Evolutionary conservation across 1,140 invertebrate genomes (phyloP), one percentile per base, ranked within the genome.

Genomic region (Drosophila insularis): DNA sequence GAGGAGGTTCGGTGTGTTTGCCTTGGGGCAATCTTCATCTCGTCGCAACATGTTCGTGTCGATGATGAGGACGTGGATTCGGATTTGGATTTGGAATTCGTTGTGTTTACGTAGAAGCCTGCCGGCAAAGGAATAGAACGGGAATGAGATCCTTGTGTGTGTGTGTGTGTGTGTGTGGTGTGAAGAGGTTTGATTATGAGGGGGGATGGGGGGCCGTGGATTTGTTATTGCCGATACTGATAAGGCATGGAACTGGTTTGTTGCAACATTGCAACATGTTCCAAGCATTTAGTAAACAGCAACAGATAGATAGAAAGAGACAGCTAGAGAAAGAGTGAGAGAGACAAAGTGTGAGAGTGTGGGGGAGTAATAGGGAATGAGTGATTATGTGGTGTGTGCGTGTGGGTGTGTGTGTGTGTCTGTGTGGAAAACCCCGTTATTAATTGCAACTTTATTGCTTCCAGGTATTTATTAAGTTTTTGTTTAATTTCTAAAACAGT

Each of bases 241-340:
- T 89, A 89, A 87, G 82, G 77, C 72, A 68, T 78, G 76, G 82
- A 89, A 89, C 84, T 58, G 73, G 84, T 87, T 89, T 78, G 73
- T 78, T 84, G 76, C 68, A 37, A 13, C 43, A 46, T 73, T 50
- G 62, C 61, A 77, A 58, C 82, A 81, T 86, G 82, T 82, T 87
- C 54, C 84, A 81, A 68, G 78, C 65, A 43, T 21, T 53, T 5
- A 31, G n/a, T n/a, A 50, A 17, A 23, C 17, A 40, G 53, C 66
- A 73, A 76, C 82, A 81, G 67, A 78, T 78, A 66, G 78, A 65
- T 39, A 37, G 61, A 37, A 23, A 37, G 61, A 63, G 53, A 39
- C 13, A 14, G 59, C 39, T n/a, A 46, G 65, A 11, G 37, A 56
- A 46, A 56, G 37, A 63, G 64, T 35, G 35, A 21, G 46, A 55